phyloP scores from a whole-genome alignment of 1,140 invertebrate species.

The Capitella teleta region DNA sequence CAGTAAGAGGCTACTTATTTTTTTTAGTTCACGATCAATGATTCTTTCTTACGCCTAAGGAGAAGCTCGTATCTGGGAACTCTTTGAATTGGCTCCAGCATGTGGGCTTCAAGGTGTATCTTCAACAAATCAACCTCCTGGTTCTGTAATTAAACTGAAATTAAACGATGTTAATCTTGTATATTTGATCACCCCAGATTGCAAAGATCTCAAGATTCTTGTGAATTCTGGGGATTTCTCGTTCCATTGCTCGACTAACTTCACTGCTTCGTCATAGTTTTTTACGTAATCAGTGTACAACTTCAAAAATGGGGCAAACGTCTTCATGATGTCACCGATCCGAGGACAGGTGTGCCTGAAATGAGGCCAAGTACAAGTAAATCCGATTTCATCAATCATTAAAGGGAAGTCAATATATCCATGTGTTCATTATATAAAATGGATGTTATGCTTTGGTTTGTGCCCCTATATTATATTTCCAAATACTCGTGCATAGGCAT shows the following conservation, averaged over 20 bases:
- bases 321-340: slow-evolving; percentile 52
- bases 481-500: not conserved
- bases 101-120: slow-evolving; percentile 31
- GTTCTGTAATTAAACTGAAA: not conserved
- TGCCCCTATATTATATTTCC: no score
- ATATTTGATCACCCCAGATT: slow-evolving; percentile 16
- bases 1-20: no score
- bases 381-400: no score
- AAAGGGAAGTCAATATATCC: no score
- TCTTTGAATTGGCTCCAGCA: slow-evolving; percentile 53
- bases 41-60: slow-evolving; percentile 46
- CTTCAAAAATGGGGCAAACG: slow-evolving; percentile 54
- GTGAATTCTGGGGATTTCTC: slow-evolving; percentile 48
- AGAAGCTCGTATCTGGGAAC: slow-evolving; percentile 53
- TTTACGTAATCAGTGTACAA: slow-evolving; percentile 56
- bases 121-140: not conserved
- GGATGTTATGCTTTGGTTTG: no score
- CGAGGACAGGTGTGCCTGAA: slow-evolving; percentile 14
- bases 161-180: not conserved
- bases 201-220: slow-evolving; percentile 48
- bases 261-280: slow-evolving; percentile 52
- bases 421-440: no score
- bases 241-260: slow-evolving; percentile 46
- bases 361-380: no score
- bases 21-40: no score